phyloP scores from a whole-genome alignment of 2,888 invertebrate genomes.

The Leptopilina myrica region DNA sequence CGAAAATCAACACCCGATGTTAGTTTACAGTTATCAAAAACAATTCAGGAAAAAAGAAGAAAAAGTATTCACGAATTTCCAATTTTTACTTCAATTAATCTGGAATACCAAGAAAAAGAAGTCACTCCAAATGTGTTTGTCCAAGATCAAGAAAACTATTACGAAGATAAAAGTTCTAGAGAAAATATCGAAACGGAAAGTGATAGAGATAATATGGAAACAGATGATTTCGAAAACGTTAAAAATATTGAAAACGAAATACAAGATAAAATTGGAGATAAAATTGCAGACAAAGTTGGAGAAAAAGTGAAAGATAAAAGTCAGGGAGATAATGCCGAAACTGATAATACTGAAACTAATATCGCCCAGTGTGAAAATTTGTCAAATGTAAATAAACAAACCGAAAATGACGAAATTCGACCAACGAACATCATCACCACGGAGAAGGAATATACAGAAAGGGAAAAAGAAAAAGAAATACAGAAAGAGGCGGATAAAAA shows the following conservation, averaged over 20 bases:
- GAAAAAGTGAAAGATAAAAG: background rate
- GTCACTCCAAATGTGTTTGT: background rate
- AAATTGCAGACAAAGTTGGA: slow-evolving; percentile 11
- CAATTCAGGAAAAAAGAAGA: slow-evolving; percentile 45
- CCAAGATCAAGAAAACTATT: background rate
- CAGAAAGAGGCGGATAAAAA: too few relatives aligned
- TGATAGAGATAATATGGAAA: too few relatives aligned
- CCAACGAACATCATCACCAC: background rate
- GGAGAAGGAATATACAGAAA: background rate
- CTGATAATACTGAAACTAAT: background rate
- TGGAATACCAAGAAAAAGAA: background rate
- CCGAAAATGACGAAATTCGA: slow-evolving; percentile 37
- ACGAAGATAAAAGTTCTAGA: background rate
- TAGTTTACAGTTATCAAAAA: slow-evolving; percentile 16
- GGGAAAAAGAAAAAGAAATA: background rate
- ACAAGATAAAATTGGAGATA: background rate
- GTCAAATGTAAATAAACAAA: too few relatives aligned
- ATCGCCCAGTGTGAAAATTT: too few relatives aligned
- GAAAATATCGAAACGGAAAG: background rate
- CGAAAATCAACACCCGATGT: slow-evolving; percentile 46
- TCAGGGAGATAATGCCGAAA: slow-evolving; percentile 3
- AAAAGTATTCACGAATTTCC: slow-evolving; percentile 21
- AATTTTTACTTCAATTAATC: background rate
- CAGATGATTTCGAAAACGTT: background rate
- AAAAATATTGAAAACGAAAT: too few relatives aligned